Base-by-base conservation (phyloP, 2,797 vertebrate genomes). In the Pipistrellus kuhlii region DNA sequence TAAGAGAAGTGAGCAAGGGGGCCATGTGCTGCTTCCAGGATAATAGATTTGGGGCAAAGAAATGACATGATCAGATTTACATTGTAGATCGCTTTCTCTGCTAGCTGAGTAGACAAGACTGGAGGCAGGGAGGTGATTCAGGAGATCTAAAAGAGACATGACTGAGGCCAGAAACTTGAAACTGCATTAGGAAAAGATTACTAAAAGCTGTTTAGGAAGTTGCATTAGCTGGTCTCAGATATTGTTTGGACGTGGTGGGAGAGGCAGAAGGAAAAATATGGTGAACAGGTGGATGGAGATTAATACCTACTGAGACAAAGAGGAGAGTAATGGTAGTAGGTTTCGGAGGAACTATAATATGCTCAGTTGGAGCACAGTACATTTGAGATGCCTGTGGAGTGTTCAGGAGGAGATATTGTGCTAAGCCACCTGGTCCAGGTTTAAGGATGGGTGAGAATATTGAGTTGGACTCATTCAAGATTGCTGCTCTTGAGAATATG, bases 211-310 rank as follows among this genome's bases (percentile, higher is more conserved):
- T 71, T 55, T 10, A 38, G 23, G 14, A 81, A 95, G 69, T 75
- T n/a, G 8, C 18, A 57, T 32, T 55, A n/a, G 30, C 38, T 41
- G 35, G 30, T n/a, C 35, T 94, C 48, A 8, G 23, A 38, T 62
- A 77, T 35, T 44, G 5, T 23, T 66, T 64, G 46, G 27, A 83
- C 44, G 55, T 77, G 53, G 20, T 8, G 10, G 84, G 38, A 78
- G 51, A 76, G n/a, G 38, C 9, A 25, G 69, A 82, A 85, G 73
- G 35, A 75, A 80, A 89, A 96, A 95, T 88, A n/a, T 77, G 73
- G 20, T 71, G 87, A 96, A 92, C 55, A 66, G 92, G 91, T 93
- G 75, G 92, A 93, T 76, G 71, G 71, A 87, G 85, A 94, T 96
- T 88, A 96, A 81, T 35, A 81, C 92, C 94, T 51, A 59, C 95